Base-by-base conservation (phyloP, 1,140 invertebrate species). In the Sycobia sp. region DNA sequence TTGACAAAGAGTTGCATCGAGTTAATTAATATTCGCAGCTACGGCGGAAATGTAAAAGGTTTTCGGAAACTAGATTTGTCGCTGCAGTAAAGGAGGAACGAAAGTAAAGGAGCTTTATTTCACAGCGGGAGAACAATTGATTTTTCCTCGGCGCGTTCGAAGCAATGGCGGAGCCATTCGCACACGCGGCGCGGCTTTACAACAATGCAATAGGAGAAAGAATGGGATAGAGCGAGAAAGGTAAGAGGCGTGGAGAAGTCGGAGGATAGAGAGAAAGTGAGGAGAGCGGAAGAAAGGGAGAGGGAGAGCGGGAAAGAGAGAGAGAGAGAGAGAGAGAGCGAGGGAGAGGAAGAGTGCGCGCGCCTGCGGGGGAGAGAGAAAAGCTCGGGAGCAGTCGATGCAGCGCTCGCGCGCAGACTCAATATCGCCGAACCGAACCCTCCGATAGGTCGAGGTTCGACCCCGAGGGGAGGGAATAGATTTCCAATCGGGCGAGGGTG, bases 401-500 rank as follows among this genome's bases (percentile, higher is more conserved):
- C 62, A 68, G 70, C 57, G 55, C 27, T 51, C 29, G 20, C 69
- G 80, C 79, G 79, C 79, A 82, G 78, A 82, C 80, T 82, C 80
- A 81, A 82, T 82, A 81, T 78, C 75, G 66, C 76, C 78, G 73
- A 80, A 79, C 77, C 76, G 69, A 81, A 82, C 76, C 71, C 78
- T 79, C 79, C 80, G 80, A 82, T 82, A 82, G 80, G 80, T 79
- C 78, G 80, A 77, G 73, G 77, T 80, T 82, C 77, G 79, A 81
- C 78, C 77, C 72, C 69, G 71, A 80, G 78, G 76, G 80, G 77
- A 78, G 78, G 79, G 77, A 82, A 82, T 82, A 82, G 79, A 82
- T 82, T 82, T 82, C 79, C 80, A 81, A 82, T 82, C 80, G 77
- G 67, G 69, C 73, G 74, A 73, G 77, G 77, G 76, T 78, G 77